Base-by-base conservation (phyloP, 2,113 vertebrate species). In the Empidonax alnorum region DNA sequence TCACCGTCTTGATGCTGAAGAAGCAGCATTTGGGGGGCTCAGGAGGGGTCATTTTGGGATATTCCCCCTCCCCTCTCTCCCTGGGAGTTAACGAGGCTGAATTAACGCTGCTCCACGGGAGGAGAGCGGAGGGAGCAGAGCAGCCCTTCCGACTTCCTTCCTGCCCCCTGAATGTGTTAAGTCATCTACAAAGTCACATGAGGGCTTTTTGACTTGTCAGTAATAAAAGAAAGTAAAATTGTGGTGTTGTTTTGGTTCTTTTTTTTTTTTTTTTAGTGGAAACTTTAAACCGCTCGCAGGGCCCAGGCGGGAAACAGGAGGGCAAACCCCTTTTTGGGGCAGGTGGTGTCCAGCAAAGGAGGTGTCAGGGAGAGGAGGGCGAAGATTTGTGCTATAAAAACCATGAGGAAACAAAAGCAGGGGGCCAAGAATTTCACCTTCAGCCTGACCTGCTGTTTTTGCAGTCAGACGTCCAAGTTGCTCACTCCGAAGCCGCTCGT, bases 61-160 rank as follows among this genome's bases (percentile, higher is more conserved):
- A 35, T 35, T 35, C 35, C n/a, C 63, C 27, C 59, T 19, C 44
- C 44, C 14, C 42, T 14, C 42, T 14, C 78, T 41, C 79, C 67
- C 50, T 11, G 21, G 9, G 75, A 41, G 78, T 47, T 55, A 22
- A 46, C 2, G 93, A 66, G 50, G 78, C 20, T 1, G 33, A 42
- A 33, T 39, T 53, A n/a, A n/a, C 4, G 7, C 83, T 75, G 7
- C 83, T 82, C 75, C 75, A 41, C 63, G 39, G 39, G 39, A 33
- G 20, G 78, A 97, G 66, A 74, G 80, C 53, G 18, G 81, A 93
- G 93, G 12, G 53, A 98, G 93, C 93, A 63, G 74, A 17, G 35
- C 55, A n/a, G 91, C 90, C 92, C 39, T 41, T 13, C 39, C 83
- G 2, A 93, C 97, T 98, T 98, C 98, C 98, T 98, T 95, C 97